Evolutionary conservation across 2,113 vertebrate genomes (phyloP), one percentile per base, ranked within the genome.

Genomic region (Grus americana): DNA sequence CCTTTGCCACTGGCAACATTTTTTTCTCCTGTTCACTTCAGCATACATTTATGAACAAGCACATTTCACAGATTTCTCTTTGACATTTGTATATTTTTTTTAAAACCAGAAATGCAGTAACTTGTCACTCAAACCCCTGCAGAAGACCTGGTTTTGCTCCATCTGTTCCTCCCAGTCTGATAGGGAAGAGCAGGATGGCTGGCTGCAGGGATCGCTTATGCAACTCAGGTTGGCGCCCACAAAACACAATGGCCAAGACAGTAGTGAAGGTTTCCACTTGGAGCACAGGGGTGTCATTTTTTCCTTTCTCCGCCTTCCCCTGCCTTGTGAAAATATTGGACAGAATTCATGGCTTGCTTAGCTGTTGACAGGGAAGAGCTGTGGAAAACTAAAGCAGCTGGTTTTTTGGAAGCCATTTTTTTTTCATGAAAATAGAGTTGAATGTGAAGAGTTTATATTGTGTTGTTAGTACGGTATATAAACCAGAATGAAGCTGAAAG

Each of bases 61-160:
- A 17, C 21, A 38, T 83, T 93, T 94, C 17, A n/a, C 78, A 50
- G 57, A 72, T 50, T 83, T 70, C 42, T 50, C 62, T 90, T 72
- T 88, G 40, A 65, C 46, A 67, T 86, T 55, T 67, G 29, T 63
- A 5, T 47, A 24, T 63, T 72, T 89, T 42, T 54, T 79, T 27
- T 2, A 26, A 23, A 91, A 21, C 34, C 84, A 22, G 26, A 73
- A 75, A 67, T 63, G 57, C 54, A 61, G 46, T 75, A 68, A 52
- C 27, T 95, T 75, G 34, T 90, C 79, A 62, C 23, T 82, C 62
- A 89, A 46, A 66, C 19, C 40, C 26, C 50, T 75, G n/a, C 49
- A 96, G 94, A 94, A 90, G 79, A 92, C 66, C 63, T 90, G 67
- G 16, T 38, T 95, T 92, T 86, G 22, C 59, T 88, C 67, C 79